These are phyloP conservation scores for Spheniscus humboldti DNA, from an alignment of 2,797 vertebrate genomes.

Conservation along the genomic window DNA sequence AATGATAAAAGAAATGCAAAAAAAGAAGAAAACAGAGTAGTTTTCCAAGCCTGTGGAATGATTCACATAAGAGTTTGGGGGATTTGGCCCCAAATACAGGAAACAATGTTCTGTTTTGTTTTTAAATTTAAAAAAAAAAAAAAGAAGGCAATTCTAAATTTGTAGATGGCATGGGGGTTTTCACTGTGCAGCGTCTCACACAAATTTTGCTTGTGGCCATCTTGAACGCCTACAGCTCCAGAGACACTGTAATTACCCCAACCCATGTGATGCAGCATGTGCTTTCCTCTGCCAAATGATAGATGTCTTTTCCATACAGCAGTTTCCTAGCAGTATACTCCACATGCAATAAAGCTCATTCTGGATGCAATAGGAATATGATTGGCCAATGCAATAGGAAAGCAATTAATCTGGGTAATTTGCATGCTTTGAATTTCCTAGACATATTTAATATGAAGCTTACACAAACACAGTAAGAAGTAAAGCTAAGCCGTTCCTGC, in stretches of 20 bases:
- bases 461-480: slow-evolving; percentile 1
- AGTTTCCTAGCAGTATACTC: slow-evolving; percentile 39
- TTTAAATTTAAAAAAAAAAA: not conserved
- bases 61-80: not conserved
- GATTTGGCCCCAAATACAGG: not conserved
- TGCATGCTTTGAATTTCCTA: not conserved
- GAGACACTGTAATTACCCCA: slow-evolving; percentile 66
- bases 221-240: slow-evolving; percentile 60
- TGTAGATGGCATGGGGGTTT: not conserved
- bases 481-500: not conserved
- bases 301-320: slow-evolving; percentile 18
- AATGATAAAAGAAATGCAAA: not conserved
- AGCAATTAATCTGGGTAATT: slow-evolving; percentile 40
- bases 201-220: slow-evolving; percentile 63
- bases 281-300: slow-evolving; percentile 46
- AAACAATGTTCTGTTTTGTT: not conserved
- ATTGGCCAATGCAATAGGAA: not conserved
- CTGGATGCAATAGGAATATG: not conserved
- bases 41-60: not conserved
- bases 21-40: not conserved
- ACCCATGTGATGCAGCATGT: slow-evolving; percentile 62
- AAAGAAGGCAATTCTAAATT: not conserved
- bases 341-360: not conserved
- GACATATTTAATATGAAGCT: not conserved
- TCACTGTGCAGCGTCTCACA: slow-evolving; percentile 55